phyloP scores from a whole-genome alignment of 2,888 invertebrate species.

The Calliopum simillimum region DNA sequence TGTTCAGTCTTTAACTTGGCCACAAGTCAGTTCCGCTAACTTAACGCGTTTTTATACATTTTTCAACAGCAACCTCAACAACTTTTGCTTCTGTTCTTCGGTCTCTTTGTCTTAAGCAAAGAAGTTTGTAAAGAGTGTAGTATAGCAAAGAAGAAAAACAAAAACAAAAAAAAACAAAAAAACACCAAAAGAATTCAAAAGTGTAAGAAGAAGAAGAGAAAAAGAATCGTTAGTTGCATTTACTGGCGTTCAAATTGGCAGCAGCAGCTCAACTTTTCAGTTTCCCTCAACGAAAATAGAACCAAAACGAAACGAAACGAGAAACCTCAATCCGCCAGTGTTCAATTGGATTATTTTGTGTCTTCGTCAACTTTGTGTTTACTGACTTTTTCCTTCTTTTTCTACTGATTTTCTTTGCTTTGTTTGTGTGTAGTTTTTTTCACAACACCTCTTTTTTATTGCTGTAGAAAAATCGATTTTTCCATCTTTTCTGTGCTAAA shows the following conservation, averaged over 20 bases:
- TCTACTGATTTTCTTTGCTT: no score
- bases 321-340: conserved; percentile 20
- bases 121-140: no score
- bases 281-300: conserved; percentile 5
- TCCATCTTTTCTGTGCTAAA: background rate
- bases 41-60: conserved; percentile 3
- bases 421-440: no score
- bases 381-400: background rate
- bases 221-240: conserved; percentile 8
- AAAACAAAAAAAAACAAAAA: background rate
- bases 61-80: background rate
- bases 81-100: no score
- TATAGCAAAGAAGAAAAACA: background rate
- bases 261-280: conserved; percentile 6
- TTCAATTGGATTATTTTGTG: conserved; percentile 31
- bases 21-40: conserved; percentile 30
- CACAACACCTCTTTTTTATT: background rate
- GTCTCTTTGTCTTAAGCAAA: no score
- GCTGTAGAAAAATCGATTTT: background rate
- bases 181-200: no score
- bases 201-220: no score
- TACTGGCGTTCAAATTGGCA: background rate
- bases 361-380: background rate
- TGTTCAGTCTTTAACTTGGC: background rate
- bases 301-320: no score